These are phyloP conservation scores for Dreissena rostriformis DNA, from an alignment of 1,140 invertebrate species.

Conservation along the genomic window DNA sequence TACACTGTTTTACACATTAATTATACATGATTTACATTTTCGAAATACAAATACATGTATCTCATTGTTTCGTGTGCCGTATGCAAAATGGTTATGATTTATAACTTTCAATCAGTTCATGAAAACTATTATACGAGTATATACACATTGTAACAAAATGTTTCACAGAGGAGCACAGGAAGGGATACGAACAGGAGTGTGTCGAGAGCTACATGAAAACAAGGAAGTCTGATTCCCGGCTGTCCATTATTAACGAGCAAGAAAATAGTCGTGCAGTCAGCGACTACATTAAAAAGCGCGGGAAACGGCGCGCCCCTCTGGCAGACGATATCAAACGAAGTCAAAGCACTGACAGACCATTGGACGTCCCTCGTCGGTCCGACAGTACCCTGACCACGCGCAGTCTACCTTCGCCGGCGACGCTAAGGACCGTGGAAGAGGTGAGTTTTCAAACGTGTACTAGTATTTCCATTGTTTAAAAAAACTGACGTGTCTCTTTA, in stretches of 20 bases:
- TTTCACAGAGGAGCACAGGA: constrained; percentile 58
- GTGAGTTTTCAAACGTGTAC: constrained; percentile 34
- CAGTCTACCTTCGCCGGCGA: constrained; percentile 65
- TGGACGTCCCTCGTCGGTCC: constrained; percentile 38
- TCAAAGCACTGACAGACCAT: constrained; percentile 58
- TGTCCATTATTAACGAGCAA: constrained; percentile 58
- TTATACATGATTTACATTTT: too few relatives aligned
- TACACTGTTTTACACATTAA: too few relatives aligned
- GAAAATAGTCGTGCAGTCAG: constrained; percentile 52
- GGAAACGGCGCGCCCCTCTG: constrained; percentile 43
- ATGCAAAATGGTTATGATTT: too few relatives aligned
- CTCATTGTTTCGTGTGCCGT: too few relatives aligned
- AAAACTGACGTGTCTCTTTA: too few relatives aligned
- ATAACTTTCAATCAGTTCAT: too few relatives aligned
- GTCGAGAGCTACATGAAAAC: constrained; percentile 56
- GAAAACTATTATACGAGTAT: too few relatives aligned
- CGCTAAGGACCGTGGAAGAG: constrained; percentile 63
- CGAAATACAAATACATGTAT: too few relatives aligned
- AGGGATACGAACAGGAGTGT: constrained; percentile 53
- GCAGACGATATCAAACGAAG: constrained; percentile 56
- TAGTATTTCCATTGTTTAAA: too few relatives aligned
- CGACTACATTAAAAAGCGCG: constrained; percentile 59
- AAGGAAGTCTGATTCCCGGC: constrained; percentile 49
- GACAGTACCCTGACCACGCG: constrained; percentile 61
- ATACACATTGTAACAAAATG: neutral